These are phyloP conservation scores for Xiphydria camelus DNA, from an alignment of 2,888 invertebrate species.

Conservation along the genomic window DNA sequence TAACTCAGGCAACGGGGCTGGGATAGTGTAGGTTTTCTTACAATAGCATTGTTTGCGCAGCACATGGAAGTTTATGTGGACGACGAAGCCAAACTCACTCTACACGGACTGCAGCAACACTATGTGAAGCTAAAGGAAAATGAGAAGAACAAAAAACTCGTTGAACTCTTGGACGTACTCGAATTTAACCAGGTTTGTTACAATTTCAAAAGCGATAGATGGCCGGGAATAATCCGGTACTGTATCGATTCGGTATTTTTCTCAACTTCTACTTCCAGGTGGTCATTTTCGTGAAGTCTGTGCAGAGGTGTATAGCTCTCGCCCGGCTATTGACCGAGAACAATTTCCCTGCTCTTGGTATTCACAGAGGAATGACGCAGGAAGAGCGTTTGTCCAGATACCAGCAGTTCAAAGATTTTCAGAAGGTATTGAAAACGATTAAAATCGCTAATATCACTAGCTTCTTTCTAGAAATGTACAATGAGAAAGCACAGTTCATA, in stretches of 20 bases:
- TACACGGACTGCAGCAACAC: constrained; percentile 98
- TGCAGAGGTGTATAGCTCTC: constrained; percentile 96
- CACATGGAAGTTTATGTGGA: constrained; percentile 99
- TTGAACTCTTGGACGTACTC: constrained; percentile 95
- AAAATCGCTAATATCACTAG: neutral
- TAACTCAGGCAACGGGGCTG: no score
- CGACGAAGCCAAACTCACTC: constrained; percentile 97
- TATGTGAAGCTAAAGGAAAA: constrained; percentile 99
- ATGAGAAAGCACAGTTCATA: constrained; percentile 22
- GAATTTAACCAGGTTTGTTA: constrained; percentile 94
- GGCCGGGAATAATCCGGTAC: neutral
- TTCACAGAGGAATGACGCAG: constrained; percentile 97
- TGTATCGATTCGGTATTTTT: neutral
- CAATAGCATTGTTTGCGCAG: constrained; percentile 62
- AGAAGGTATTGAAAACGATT: constrained; percentile 68
- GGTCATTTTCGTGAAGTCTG: constrained; percentile 98
- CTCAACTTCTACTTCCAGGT: constrained; percentile 67
- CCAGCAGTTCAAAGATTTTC: constrained; percentile 99
- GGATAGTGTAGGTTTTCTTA: constrained; percentile 37
- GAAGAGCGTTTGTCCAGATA: constrained; percentile 95
- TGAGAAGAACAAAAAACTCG: constrained; percentile 98
- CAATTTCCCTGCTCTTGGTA: constrained; percentile 99
- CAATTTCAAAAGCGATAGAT: constrained; percentile 3
- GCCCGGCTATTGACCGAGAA: constrained; percentile 95
- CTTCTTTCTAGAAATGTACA: constrained; percentile 5